These are phyloP conservation scores for Salvelinus fontinalis DNA, from an alignment of 2,113 vertebrate genomes.

Conservation along the genomic window DNA sequence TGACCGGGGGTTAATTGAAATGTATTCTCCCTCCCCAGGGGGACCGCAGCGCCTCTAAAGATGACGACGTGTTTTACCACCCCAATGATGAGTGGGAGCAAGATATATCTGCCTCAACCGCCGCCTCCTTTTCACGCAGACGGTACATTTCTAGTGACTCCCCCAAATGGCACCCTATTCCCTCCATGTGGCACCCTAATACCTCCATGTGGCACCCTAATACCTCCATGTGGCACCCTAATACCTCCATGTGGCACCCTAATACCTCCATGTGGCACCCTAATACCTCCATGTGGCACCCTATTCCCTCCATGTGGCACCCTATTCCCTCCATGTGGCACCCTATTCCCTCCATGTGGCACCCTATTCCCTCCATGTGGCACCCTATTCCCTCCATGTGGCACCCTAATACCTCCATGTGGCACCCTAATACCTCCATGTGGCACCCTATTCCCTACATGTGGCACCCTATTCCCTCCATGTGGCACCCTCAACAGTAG, in stretches of 20 bases:
- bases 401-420: not conserved
- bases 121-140: constrained; percentile 82
- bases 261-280: not conserved
- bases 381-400: not conserved
- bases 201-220: not conserved
- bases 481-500: not conserved
- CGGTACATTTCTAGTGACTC: constrained; percentile 74
- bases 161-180: not conserved
- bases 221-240: not conserved
- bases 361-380: not conserved
- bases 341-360: not conserved
- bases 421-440: not conserved
- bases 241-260: not conserved
- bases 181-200: no score
- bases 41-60: constrained; percentile 65
- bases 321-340: not conserved
- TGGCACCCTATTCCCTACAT: not conserved
- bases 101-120: constrained; percentile 78
- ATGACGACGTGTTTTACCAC: constrained; percentile 88
- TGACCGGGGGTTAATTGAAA: constrained; percentile 43
- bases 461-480: not conserved
- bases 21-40: constrained; percentile 75
- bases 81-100: constrained; percentile 95
- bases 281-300: not conserved
- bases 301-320: no score